Conservation (phyloP, 2,113 vertebrate genomes). For the Bungarus multicinctus region DNA sequence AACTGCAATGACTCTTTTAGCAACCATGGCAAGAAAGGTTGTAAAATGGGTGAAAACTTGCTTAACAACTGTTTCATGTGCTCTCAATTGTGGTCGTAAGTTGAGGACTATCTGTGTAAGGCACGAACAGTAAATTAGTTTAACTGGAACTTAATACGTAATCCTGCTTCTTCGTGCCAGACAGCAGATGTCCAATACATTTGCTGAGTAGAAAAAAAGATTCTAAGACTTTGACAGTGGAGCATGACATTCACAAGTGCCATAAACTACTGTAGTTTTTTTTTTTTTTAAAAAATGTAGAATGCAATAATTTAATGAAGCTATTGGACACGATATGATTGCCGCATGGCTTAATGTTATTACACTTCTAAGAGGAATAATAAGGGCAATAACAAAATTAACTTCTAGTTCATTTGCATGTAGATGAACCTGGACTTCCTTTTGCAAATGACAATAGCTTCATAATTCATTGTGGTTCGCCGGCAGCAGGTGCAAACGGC, state of each 20-base stretch:
- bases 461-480: background rate
- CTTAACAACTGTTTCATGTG: background rate
- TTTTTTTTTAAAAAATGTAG: background rate
- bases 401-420: background rate
- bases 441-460: background rate
- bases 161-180: background rate
- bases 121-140: background rate
- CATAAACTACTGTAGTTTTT: background rate
- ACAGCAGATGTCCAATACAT: conserved; percentile 2
- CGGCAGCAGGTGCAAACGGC: no score
- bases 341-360: background rate
- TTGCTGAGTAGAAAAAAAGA: background rate
- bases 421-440: background rate
- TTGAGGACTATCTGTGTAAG: background rate
- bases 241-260: background rate
- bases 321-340: background rate
- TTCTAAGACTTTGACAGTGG: background rate
- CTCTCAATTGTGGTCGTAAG: background rate
- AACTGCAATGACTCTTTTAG: background rate
- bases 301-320: background rate
- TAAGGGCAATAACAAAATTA: background rate
- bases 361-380: background rate
- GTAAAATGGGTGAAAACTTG: background rate
- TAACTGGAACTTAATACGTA: background rate
- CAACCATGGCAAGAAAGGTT: background rate